phyloP scores from a whole-genome alignment of 2,113 vertebrate genomes.

The Platysternon megacephalum region DNA sequence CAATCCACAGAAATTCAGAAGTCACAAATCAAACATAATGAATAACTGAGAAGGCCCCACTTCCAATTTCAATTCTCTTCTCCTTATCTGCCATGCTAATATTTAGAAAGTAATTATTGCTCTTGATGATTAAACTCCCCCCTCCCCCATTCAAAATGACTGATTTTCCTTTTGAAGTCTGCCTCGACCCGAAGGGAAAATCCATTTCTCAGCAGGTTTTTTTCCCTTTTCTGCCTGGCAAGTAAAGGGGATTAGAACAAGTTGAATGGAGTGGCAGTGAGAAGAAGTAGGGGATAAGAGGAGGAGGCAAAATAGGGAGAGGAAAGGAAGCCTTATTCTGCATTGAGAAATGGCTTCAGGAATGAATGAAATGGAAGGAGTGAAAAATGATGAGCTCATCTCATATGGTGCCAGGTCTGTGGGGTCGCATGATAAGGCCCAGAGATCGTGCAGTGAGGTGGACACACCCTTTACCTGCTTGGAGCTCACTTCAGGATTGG shows the following conservation, averaged over 20 bases:
- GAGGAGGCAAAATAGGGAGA: neutral
- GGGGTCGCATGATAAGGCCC: neutral
- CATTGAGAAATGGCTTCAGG: neutral
- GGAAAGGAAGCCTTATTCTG: neutral
- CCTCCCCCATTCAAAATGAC: slow-evolving; percentile 40
- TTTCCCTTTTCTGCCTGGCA: slow-evolving; percentile 11
- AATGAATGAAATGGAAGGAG: slow-evolving; percentile 1
- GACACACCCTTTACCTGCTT: neutral
- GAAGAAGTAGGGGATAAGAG: neutral
- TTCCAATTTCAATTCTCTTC: slow-evolving; percentile 46
- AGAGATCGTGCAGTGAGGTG: neutral
- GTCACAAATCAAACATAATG: slow-evolving; percentile 34
- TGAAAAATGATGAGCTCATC: neutral
- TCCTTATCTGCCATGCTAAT: slow-evolving; percentile 65
- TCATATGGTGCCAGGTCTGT: fast-evolving
- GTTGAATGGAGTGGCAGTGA: slow-evolving; percentile 23
- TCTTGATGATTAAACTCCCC: slow-evolving; percentile 61
- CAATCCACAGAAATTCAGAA: slow-evolving; percentile 14
- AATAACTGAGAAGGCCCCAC: neutral
- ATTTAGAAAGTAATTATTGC: slow-evolving; percentile 74
- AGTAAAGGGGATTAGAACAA: slow-evolving; percentile 57
- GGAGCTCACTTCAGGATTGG: neutral
- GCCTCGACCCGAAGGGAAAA: slow-evolving; percentile 63
- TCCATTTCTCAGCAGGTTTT: slow-evolving; percentile 49
- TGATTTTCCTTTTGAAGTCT: slow-evolving; percentile 72